phyloP scores from a whole-genome alignment of 1,140 invertebrate species.

The Macrobrachium nipponense region DNA sequence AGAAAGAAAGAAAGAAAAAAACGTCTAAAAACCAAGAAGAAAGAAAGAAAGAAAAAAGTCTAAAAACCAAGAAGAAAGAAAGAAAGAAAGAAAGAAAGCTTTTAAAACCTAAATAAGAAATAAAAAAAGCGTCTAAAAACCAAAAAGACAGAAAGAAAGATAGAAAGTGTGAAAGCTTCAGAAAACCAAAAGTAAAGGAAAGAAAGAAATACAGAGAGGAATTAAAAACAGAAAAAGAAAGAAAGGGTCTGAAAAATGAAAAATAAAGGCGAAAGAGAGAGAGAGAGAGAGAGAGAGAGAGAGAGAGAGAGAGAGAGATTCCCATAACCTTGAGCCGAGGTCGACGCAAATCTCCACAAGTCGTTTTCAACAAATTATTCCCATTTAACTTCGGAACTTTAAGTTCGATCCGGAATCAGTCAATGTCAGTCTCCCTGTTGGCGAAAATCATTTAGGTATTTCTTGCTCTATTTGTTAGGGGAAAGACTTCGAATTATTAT shows the following conservation, averaged over 20 bases:
- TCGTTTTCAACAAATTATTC: too few species aligned
- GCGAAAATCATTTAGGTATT: too few species aligned
- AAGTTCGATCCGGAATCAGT: too few species aligned
- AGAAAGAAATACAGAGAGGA: slow-evolving; percentile 8
- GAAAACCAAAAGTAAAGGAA: neutral
- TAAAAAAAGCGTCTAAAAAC: neutral
- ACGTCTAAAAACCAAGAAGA: neutral
- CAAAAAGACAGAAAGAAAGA: neutral
- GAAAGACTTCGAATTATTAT: too few species aligned
- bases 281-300: neutral
- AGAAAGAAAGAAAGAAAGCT: neutral
- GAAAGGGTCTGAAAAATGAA: neutral
- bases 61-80: neutral
- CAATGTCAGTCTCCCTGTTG: too few species aligned
- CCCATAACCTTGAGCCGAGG: neutral
- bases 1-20: neutral
- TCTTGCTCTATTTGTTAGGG: too few species aligned
- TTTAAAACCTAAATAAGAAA: neutral
- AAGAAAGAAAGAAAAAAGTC: neutral
- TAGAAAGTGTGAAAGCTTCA: neutral
- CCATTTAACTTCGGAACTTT: too few species aligned
- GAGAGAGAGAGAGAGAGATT: neutral
- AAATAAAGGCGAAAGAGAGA: slow-evolving; percentile 29
- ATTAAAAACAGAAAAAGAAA: slow-evolving; percentile 24
- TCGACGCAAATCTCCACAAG: too few species aligned